Evolutionary conservation across 2,797 vertebrate species (phyloP).

Genomic region (Channa striata): DNA sequence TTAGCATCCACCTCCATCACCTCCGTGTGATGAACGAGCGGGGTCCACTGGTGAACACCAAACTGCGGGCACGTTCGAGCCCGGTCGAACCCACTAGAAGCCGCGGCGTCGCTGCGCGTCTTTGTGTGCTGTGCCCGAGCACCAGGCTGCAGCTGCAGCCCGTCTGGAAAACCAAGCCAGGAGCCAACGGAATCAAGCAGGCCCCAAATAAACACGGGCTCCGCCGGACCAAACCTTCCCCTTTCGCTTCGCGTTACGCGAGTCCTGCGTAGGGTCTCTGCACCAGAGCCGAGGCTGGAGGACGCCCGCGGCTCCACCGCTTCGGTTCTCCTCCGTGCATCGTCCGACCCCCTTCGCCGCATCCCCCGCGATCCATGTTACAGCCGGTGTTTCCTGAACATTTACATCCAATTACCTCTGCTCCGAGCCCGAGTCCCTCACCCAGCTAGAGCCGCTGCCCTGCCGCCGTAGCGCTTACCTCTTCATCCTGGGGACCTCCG

Average conservation of each 20-base stretch:
- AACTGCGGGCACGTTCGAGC: neutral
- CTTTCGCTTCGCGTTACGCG: constrained; percentile 16
- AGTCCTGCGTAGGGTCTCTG: constrained; percentile 46
- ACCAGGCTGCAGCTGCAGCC: constrained; percentile 77
- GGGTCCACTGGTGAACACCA: neutral
- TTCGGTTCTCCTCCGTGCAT: constrained; percentile 43
- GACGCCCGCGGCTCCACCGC: neutral
- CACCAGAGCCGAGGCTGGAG: neutral
- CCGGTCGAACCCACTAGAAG: neutral
- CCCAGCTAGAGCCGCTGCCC: constrained; percentile 40
- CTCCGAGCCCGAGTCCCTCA: constrained; percentile 68
- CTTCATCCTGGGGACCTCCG: constrained; percentile 86
- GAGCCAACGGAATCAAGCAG: constrained; percentile 72
- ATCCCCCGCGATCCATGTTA: constrained; percentile 67
- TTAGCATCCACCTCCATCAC: constrained; percentile 36
- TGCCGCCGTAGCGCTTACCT: constrained; percentile 78
- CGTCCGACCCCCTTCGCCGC: constrained; percentile 64
- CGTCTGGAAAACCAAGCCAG: constrained; percentile 62
- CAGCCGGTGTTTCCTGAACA: constrained; percentile 83
- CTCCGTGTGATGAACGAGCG: neutral
- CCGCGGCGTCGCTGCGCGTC: constrained; percentile 35
- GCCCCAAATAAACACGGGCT: constrained; percentile 79
- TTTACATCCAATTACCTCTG: constrained; percentile 76
- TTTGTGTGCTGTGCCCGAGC: constrained; percentile 54
- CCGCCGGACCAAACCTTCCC: constrained; percentile 36